Evolutionary conservation across 2,797 vertebrate genomes (phyloP).

Genomic region (Aythya fuligula): DNA sequence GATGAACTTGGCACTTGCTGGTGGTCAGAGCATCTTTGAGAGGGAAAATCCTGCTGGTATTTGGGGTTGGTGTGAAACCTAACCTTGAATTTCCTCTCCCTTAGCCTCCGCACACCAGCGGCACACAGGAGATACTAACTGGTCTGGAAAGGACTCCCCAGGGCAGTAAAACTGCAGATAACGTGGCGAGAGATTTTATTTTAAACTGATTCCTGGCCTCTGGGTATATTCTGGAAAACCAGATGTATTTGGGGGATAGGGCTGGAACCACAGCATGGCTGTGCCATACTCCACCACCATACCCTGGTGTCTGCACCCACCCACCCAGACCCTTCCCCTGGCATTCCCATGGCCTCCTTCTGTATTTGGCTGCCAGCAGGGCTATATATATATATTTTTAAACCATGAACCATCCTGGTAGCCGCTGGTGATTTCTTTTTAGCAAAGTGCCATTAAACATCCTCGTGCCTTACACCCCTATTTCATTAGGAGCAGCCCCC

Average conservation of each 20-base stretch:
- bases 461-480: neutral
- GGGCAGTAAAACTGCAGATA: neutral
- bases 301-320: fast-evolving
- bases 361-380: neutral
- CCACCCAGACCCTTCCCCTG: neutral
- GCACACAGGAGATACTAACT: neutral
- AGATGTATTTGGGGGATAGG: neutral
- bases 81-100: neutral
- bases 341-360: neutral
- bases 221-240: neutral
- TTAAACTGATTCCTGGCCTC: neutral
- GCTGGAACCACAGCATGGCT: neutral
- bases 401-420: neutral
- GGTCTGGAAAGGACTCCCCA: neutral
- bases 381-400: neutral
- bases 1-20: fast-evolving
- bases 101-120: neutral
- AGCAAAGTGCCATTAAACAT: neutral
- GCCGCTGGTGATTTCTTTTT: neutral
- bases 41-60: neutral
- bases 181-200: neutral
- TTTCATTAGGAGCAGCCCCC: neutral
- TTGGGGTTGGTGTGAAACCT: neutral
- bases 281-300: fast-evolving
- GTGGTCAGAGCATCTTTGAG: neutral